A percentile compares a stretch with the other conserved stretches of the same genome.
Conservation (phyloP, 2,797 vertebrate species). For the Paedocypris micromegethes region DNA sequence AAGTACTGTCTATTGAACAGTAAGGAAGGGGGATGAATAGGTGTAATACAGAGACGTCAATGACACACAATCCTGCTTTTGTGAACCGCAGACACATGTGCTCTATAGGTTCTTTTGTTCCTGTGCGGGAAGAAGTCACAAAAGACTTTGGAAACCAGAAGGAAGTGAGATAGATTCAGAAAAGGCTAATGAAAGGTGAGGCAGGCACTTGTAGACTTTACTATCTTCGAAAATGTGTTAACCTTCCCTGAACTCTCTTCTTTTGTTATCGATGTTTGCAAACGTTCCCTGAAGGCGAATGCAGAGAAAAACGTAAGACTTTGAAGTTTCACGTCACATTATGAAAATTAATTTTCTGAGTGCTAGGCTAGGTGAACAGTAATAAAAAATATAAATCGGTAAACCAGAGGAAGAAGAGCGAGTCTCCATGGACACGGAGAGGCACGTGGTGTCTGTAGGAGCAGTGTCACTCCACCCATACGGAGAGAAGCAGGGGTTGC, state of each 20-base stretch:
- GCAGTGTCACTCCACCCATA: slow-evolving; percentile 31
- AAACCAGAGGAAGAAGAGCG: slow-evolving; percentile 4
- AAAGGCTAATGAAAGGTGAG: slow-evolving; percentile 57
- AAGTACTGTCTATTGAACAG: slow-evolving; percentile 19
- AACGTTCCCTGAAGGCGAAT: too few relatives aligned
- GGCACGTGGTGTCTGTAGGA: slow-evolving; percentile 1
- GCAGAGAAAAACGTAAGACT: too few relatives aligned
- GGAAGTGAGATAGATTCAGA: slow-evolving; percentile 42
- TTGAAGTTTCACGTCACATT: too few relatives aligned
- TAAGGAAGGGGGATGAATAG: slow-evolving; percentile 39
- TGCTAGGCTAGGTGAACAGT: background rate
- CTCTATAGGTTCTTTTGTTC: slow-evolving; percentile 58
- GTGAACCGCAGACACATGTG: slow-evolving; percentile 47
- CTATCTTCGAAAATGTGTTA: slow-evolving; percentile 25
- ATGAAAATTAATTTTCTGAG: too few relatives aligned
- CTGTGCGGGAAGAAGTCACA: slow-evolving; percentile 40
- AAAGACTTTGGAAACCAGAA: slow-evolving; percentile 53
- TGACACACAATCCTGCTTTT: slow-evolving; percentile 54
- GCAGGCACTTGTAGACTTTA: slow-evolving; percentile 49
- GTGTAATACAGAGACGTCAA: slow-evolving; percentile 51
- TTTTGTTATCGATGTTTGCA: too few relatives aligned
- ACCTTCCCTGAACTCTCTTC: slow-evolving; percentile 25
- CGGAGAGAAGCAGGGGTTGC: slow-evolving; percentile 48
- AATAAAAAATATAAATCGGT: background rate
- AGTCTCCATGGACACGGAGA: slow-evolving; percentile 36